These are phyloP conservation scores for Hirudo medicinalis DNA, from an alignment of 1,140 invertebrate genomes.

Conservation along the genomic window DNA sequence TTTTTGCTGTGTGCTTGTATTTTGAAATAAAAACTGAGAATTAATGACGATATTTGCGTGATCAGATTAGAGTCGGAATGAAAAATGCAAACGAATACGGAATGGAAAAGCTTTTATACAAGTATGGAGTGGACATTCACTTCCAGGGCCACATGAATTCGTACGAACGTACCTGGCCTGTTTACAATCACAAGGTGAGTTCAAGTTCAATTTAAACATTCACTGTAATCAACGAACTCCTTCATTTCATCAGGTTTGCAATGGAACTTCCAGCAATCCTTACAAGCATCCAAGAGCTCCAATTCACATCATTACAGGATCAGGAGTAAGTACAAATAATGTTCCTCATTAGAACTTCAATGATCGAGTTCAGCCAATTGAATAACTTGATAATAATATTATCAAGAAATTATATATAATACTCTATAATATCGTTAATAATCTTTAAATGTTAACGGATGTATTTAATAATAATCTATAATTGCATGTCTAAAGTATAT, in stretches of 20 bases:
- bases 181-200: constrained; percentile 64
- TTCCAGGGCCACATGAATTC: constrained; percentile 96
- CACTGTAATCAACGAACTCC: too few relatives aligned
- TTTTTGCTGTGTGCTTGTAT: not conserved
- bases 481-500: too few relatives aligned
- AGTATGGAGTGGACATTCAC: constrained; percentile 78
- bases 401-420: too few relatives aligned
- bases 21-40: too few relatives aligned
- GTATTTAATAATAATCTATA: too few relatives aligned
- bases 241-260: constrained; percentile 46
- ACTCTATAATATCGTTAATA: too few relatives aligned
- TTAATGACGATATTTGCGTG: too few relatives aligned
- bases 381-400: too few relatives aligned
- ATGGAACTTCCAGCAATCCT: constrained; percentile 48
- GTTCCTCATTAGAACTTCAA: too few relatives aligned
- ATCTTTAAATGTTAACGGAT: too few relatives aligned
- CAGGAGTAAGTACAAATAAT: constrained; percentile 50
- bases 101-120: constrained; percentile 71
- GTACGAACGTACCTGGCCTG: constrained; percentile 83
- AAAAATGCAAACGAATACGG: constrained; percentile 17
- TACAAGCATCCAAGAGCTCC: constrained; percentile 72
- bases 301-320: constrained; percentile 77
- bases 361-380: too few relatives aligned
- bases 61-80: constrained; percentile 30
- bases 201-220: constrained; percentile 41